Conservation (phyloP, 2,113 vertebrate species). For the Acrocephalus kingi region DNA sequence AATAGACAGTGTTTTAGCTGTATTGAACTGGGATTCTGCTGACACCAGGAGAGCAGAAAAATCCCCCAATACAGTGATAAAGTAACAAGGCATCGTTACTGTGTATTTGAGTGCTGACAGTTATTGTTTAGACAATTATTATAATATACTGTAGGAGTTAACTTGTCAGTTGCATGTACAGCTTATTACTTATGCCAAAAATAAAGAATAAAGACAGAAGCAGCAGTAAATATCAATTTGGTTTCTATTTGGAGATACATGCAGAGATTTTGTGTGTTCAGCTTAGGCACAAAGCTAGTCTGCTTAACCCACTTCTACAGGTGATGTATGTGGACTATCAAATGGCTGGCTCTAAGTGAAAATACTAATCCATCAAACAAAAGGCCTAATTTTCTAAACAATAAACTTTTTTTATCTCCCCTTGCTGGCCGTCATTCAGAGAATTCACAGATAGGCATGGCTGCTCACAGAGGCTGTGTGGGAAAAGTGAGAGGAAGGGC, state of each 20-base stretch:
- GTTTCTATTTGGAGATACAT: background rate
- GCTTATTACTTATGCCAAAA: background rate
- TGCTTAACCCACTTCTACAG: background rate
- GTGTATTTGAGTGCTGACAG: background rate
- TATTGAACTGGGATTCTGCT: background rate
- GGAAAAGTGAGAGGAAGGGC: background rate
- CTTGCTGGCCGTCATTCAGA: background rate
- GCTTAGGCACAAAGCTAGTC: background rate
- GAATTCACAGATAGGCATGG: background rate
- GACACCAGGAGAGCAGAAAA: background rate
- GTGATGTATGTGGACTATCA: background rate
- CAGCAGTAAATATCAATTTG: background rate
- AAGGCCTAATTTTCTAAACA: background rate
- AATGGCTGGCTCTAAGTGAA: background rate
- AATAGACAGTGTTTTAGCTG: background rate
- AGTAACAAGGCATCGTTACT: background rate
- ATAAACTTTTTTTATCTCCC: background rate
- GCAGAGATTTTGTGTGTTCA: background rate
- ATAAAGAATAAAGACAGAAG: background rate
- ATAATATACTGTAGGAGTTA: background rate
- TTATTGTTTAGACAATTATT: background rate
- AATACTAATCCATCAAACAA: background rate
- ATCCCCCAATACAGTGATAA: background rate
- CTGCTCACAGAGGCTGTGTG: background rate
- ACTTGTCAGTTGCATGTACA: background rate